These are phyloP conservation scores for Uropsilus gracilis DNA, from an alignment of 2,113 vertebrate genomes.

Conservation along the genomic window DNA sequence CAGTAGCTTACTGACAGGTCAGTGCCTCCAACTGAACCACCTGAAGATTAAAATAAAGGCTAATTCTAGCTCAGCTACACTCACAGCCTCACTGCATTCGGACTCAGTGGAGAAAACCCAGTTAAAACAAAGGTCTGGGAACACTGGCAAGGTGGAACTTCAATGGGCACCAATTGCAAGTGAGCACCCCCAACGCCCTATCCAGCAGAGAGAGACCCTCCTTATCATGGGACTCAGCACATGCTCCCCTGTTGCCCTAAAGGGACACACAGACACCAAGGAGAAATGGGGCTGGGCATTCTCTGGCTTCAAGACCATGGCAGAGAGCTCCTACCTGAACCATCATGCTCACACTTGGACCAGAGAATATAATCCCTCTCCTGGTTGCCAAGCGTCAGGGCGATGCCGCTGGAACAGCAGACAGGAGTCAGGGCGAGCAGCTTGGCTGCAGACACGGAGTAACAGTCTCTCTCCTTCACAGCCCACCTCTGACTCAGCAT, in stretches of 20 bases:
- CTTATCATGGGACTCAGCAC: background rate
- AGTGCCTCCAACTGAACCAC: background rate
- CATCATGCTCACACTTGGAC: slow-evolving; percentile 87
- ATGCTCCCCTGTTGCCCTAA: background rate
- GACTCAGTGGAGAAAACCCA: background rate
- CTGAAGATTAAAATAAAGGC: background rate
- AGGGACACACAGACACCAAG: background rate
- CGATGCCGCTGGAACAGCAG: slow-evolving; percentile 93
- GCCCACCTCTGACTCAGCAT: slow-evolving; percentile 96
- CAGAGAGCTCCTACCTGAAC: slow-evolving; percentile 78
- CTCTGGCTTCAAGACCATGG: background rate
- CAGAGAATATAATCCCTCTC: slow-evolving; percentile 93
- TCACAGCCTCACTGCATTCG: background rate
- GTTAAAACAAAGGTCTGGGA: slow-evolving; percentile 33
- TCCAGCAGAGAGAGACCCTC: background rate
- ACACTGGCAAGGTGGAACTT: background rate
- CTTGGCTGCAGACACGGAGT: slow-evolving; percentile 94
- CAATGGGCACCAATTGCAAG: background rate
- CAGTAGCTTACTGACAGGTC: background rate
- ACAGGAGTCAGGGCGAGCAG: slow-evolving; percentile 93
- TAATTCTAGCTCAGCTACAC: background rate
- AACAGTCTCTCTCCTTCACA: slow-evolving; percentile 95
- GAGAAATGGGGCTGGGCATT: background rate
- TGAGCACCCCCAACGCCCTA: background rate
- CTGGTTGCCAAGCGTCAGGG: slow-evolving; percentile 88